A percentile compares a stretch with the other conserved stretches of the same genome.
phyloP scores from a whole-genome alignment of 2,113 vertebrate genomes.

The Megaptera novaeangliae region DNA sequence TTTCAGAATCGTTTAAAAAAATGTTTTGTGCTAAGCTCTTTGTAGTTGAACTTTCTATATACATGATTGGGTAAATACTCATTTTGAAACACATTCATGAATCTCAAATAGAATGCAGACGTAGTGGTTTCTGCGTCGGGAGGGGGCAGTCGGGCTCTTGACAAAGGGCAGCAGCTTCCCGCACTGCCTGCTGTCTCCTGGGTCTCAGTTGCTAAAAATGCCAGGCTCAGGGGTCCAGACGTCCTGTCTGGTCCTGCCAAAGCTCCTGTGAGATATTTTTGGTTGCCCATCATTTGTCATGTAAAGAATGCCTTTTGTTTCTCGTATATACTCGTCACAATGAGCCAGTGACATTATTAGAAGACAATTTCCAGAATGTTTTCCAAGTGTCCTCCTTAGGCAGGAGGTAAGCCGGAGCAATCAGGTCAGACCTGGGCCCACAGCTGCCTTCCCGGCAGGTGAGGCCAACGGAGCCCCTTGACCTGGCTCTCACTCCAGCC shows the following conservation, averaged over 20 bases:
- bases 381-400: not conserved
- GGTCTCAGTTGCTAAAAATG: not conserved
- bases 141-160: no score
- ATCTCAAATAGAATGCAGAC: fast-evolving
- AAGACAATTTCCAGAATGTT: fast-evolving
- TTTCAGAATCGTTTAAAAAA: not conserved
- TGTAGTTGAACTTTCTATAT: not conserved
- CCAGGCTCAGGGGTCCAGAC: not conserved
- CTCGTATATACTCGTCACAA: fast-evolving
- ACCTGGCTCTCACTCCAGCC: no score
- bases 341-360: not conserved
- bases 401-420: not conserved
- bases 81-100: not conserved
- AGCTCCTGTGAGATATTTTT: not conserved
- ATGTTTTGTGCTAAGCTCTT: not conserved
- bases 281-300: not conserved
- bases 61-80: not conserved
- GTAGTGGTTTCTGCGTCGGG: fast-evolving
- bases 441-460: not conserved
- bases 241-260: not conserved
- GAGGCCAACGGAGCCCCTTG: no score
- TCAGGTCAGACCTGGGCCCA: not conserved
- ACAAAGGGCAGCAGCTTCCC: not conserved
- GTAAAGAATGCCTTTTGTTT: not conserved
- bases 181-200: no score